Evolutionary conservation across 2,113 vertebrate species (phyloP).

Genomic region (Melospiza melodia): DNA sequence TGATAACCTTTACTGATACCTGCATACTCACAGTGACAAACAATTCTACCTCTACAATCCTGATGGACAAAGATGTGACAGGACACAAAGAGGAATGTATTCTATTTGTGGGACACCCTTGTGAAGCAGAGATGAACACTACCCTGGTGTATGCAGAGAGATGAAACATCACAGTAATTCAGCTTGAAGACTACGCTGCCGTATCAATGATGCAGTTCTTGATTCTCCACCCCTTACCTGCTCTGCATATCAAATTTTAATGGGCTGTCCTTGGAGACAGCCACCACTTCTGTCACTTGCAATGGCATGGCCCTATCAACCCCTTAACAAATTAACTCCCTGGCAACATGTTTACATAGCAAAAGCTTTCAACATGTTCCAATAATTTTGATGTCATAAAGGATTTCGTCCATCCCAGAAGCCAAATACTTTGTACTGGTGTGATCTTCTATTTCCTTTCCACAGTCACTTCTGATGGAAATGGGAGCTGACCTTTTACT

Average conservation of each 20-base stretch:
- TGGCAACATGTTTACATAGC: not conserved
- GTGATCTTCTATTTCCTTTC: not conserved
- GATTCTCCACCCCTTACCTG: not conserved
- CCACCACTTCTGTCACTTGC: not conserved
- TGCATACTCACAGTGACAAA: not conserved
- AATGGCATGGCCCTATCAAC: not conserved
- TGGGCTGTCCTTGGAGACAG: accelerated
- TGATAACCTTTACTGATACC: not conserved
- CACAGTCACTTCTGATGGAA: not conserved
- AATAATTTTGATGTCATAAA: not conserved
- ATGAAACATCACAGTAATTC: not conserved
- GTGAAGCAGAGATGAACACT: not conserved
- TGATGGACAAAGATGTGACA: not conserved
- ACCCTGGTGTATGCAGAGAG: not conserved
- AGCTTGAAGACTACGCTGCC: not conserved
- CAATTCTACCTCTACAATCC: not conserved
- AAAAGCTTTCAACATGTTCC: not conserved
- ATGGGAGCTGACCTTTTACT: not conserved
- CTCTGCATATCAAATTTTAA: not conserved
- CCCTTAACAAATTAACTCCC: not conserved
- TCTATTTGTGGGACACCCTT: not conserved
- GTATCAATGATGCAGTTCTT: accelerated
- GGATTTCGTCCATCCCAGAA: not conserved
- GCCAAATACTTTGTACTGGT: not conserved
- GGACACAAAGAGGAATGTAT: not conserved